A percentile compares a stretch with the other conserved stretches of the same genome.
phyloP scores from a whole-genome alignment of 1,140 invertebrate species.

The Aphelinus atriplicis region DNA sequence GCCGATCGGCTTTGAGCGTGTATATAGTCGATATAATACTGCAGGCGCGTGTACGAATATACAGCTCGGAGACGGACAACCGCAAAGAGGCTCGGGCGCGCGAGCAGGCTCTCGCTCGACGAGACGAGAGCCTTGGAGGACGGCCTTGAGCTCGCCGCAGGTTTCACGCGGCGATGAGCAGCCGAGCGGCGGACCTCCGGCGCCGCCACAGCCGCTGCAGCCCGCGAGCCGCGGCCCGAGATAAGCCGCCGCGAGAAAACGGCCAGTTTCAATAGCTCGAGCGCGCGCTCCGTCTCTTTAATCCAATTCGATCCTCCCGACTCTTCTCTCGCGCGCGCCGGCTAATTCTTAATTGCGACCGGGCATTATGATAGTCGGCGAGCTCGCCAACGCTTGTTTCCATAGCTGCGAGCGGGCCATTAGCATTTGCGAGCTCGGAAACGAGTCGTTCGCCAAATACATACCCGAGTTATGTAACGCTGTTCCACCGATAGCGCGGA shows the following conservation, averaged over 20 bases:
- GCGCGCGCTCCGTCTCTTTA: constrained; percentile 34
- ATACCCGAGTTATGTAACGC: too few relatives aligned
- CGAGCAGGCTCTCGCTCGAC: neutral
- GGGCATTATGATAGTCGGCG: neutral
- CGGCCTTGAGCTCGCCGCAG: constrained; percentile 40
- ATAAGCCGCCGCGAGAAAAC: neutral
- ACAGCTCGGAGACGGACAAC: neutral
- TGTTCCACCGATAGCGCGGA: too few relatives aligned
- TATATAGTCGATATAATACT: too few relatives aligned
- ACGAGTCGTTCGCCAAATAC: too few relatives aligned
- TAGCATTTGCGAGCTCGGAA: too few relatives aligned
- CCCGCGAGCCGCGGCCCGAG: constrained; percentile 14
- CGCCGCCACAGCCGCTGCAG: neutral
- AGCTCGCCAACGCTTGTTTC: neutral
- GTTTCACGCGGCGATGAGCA: constrained; percentile 40
- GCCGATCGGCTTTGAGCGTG: too few relatives aligned
- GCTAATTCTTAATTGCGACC: constrained; percentile 15
- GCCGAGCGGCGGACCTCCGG: constrained; percentile 38
- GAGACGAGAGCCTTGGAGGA: neutral
- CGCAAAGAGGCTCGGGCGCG: constrained; percentile 15
- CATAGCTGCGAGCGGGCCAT: too few relatives aligned
- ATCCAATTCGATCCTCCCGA: neutral
- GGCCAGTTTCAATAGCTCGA: neutral
- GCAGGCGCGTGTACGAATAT: too few relatives aligned
- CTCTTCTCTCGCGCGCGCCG: constrained; percentile 26